Conservation (phyloP, 2,113 vertebrate species). For the Tragelaphus imberbis region DNA sequence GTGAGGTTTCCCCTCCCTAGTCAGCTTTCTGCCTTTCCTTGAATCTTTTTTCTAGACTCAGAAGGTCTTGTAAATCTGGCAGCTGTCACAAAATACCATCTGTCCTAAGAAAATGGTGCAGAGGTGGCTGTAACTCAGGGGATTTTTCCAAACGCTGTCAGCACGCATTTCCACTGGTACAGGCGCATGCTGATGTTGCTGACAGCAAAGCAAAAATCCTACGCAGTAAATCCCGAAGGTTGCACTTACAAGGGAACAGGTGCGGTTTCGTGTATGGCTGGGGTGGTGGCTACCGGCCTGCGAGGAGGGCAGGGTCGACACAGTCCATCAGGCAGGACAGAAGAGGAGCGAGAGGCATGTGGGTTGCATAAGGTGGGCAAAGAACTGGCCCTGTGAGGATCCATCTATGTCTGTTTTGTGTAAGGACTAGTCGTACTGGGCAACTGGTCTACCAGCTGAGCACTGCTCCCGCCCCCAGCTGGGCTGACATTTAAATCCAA, state of each 20-base stretch:
- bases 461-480: not conserved
- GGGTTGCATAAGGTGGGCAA: rapidly evolving
- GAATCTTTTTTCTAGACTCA: constrained; percentile 41
- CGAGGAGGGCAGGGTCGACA: not conserved
- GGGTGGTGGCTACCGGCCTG: not conserved
- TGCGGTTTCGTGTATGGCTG: rapidly evolving
- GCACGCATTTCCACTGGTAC: not conserved
- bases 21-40: constrained; percentile 11
- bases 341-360: not conserved
- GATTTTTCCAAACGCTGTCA: constrained; percentile 49
- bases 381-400: not conserved
- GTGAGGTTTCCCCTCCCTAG: not conserved
- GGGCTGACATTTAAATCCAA: not conserved
- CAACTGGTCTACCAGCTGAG: not conserved
- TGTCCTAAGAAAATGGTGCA: constrained; percentile 64
- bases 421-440: not conserved
- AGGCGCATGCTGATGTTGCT: not conserved
- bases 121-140: constrained; percentile 51
- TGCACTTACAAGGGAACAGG: too few relatives aligned
- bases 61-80: constrained; percentile 62
- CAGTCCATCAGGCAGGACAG: not conserved
- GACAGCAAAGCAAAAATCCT: constrained; percentile 5
- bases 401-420: rapidly evolving
- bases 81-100: constrained; percentile 71
- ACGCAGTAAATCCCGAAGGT: not conserved